Conservation (phyloP, 2,113 vertebrate genomes). For the Baryphthengus martii region DNA sequence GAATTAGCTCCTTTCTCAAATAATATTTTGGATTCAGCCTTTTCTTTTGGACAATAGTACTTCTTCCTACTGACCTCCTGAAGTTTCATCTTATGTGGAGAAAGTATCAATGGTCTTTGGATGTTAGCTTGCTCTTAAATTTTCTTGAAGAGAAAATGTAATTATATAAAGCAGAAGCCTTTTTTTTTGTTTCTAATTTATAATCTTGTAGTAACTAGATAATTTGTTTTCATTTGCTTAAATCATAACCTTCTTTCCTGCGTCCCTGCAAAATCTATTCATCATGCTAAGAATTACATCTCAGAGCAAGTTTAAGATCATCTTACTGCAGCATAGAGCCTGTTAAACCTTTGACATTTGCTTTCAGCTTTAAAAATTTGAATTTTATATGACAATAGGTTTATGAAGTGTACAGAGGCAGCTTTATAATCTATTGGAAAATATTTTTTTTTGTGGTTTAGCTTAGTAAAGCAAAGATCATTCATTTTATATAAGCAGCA, state of each 20-base stretch:
- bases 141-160: neutral
- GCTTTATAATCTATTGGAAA: neutral
- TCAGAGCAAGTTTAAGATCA: neutral
- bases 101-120: neutral
- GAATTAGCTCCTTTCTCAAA: neutral
- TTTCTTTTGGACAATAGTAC: neutral
- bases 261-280: neutral
- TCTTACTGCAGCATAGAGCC: neutral
- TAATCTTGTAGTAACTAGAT: neutral
- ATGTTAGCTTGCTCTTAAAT: neutral
- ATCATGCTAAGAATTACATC: neutral
- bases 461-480: neutral
- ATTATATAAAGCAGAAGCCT: neutral
- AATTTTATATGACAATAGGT: neutral
- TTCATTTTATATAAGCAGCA: neutral
- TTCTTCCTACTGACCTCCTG: neutral
- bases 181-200: neutral
- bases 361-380: neutral
- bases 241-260: neutral
- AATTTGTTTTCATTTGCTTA: neutral
- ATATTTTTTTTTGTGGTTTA: neutral
- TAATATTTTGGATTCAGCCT: neutral
- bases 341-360: neutral
- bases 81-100: neutral
- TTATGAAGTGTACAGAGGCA: neutral